Conservation (phyloP, 1,140 invertebrate species). For the Lamellibrachia luymesi region DNA sequence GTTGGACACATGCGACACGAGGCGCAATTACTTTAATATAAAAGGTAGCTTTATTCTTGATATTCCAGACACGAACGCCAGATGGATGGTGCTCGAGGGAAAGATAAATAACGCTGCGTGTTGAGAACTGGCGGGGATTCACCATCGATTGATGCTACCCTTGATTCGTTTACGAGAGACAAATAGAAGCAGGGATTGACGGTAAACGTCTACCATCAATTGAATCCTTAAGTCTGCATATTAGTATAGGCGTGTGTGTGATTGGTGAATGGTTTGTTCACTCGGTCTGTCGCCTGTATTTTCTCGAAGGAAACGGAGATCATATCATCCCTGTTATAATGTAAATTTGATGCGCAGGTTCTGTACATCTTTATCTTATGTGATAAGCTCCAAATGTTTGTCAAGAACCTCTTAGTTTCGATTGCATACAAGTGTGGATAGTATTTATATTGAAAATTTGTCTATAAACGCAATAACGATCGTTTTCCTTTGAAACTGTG, state of each 20-base stretch:
- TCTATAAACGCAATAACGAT: no score
- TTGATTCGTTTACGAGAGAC: not conserved
- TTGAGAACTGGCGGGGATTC: not conserved
- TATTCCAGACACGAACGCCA: not conserved
- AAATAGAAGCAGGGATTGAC: not conserved
- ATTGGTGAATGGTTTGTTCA: not conserved
- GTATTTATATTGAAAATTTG: no score
- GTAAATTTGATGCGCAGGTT: no score
- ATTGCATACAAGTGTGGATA: no score
- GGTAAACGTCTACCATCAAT: not conserved
- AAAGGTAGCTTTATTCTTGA: not conserved
- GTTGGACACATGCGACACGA: not conserved
- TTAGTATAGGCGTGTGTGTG: not conserved
- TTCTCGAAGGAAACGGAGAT: no score
- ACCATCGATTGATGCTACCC: not conserved
- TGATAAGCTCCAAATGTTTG: no score
- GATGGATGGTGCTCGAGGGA: not conserved
- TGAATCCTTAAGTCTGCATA: not conserved
- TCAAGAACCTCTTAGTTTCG: no score
- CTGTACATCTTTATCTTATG: no score
- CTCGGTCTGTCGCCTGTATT: no score
- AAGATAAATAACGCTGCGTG: not conserved
- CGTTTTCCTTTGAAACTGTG: no score
- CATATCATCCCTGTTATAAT: no score
- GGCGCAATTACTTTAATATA: not conserved